Evolutionary conservation across 2,888 invertebrate genomes (phyloP).

Genomic region (Drosophila limbata): DNA sequence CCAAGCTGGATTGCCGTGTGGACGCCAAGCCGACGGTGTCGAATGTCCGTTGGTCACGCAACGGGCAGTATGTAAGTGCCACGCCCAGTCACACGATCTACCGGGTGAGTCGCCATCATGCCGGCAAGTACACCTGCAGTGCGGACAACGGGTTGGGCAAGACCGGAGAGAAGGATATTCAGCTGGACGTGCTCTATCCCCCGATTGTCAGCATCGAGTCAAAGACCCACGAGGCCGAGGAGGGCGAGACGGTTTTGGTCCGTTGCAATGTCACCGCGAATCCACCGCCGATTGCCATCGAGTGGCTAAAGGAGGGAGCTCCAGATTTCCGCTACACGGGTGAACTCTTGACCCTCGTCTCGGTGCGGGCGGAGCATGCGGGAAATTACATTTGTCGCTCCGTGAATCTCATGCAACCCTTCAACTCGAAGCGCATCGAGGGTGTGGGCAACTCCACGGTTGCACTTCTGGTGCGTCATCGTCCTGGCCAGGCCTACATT

Average conservation of each 20-base stretch:
- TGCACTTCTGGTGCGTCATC: constrained; percentile 93
- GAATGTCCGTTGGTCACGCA: constrained; percentile 94
- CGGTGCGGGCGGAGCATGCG: constrained; percentile 93
- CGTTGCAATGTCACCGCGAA: constrained; percentile 95
- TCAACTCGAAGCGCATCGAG: constrained; percentile 89
- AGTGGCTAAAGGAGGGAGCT: constrained; percentile 95
- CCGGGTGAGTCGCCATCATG: constrained; percentile 92
- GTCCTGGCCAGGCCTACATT: constrained; percentile 93
- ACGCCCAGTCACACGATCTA: constrained; percentile 91
- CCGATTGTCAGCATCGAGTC: constrained; percentile 93
- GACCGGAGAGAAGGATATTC: constrained; percentile 92
- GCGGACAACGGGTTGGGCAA: constrained; percentile 94
- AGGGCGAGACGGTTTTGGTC: constrained; percentile 93
- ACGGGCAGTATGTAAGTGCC: constrained; percentile 93
- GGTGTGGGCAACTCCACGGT: constrained; percentile 93
- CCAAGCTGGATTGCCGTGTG: constrained; percentile 94
- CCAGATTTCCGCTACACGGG: constrained; percentile 93
- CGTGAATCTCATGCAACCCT: constrained; percentile 92
- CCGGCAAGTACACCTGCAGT: constrained; percentile 94
- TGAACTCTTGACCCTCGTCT: constrained; percentile 89
- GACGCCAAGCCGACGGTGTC: constrained; percentile 96
- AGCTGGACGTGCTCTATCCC: constrained; percentile 93
- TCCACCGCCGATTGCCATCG: constrained; percentile 92
- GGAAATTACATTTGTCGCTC: constrained; percentile 96
- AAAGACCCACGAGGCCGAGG: constrained; percentile 92